Conservation (phyloP, 1,140 invertebrate species). For the Platyura marginata region DNA sequence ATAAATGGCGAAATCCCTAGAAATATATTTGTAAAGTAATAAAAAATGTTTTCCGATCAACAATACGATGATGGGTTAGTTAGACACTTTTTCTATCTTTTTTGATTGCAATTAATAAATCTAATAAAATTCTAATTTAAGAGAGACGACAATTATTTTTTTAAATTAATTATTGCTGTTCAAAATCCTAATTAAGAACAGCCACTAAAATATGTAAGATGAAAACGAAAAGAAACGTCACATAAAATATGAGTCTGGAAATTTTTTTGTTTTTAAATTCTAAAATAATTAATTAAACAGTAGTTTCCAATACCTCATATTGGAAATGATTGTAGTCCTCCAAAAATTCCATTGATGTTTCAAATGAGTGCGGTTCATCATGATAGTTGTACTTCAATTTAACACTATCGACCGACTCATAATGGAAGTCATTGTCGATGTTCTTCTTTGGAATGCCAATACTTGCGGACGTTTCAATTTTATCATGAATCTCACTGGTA, state of each 20-base stretch:
- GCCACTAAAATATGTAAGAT: neutral
- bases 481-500: neutral
- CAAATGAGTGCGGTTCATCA: slow-evolving; percentile 8
- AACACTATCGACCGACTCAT: slow-evolving; percentile 4
- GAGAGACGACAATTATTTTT: too few relatives aligned
- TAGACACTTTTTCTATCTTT: too few relatives aligned
- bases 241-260: neutral
- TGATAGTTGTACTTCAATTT: slow-evolving; percentile 7
- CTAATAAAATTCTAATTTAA: too few relatives aligned
- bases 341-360: slow-evolving; percentile 10
- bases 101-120: too few relatives aligned
- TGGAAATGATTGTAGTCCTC: slow-evolving; percentile 8
- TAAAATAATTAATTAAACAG: slow-evolving; percentile 14
- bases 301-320: slow-evolving; percentile 26
- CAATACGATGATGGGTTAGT: too few relatives aligned
- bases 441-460: neutral
- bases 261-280: too few relatives aligned
- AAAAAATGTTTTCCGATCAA: too few relatives aligned
- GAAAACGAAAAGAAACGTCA: neutral
- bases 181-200: neutral
- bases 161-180: too few relatives aligned
- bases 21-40: too few relatives aligned
- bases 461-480: neutral
- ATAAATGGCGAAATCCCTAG: too few relatives aligned
- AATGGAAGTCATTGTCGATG: slow-evolving; percentile 2